Evolutionary conservation across 2,797 vertebrate genomes (phyloP).

Genomic region (Podargus strigoides): DNA sequence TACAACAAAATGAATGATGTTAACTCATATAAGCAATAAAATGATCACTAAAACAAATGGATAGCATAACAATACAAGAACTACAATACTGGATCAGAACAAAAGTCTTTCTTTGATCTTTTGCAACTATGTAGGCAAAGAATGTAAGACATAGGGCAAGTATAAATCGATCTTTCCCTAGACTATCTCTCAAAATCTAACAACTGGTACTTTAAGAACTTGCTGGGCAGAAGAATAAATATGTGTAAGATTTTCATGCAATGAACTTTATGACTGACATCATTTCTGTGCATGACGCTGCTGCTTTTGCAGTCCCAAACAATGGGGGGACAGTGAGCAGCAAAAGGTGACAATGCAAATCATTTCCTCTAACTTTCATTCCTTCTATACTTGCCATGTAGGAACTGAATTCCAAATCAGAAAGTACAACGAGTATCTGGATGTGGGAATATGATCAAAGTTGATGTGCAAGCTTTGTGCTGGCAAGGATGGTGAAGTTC

Average conservation of each 20-base stretch:
- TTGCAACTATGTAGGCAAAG: background rate
- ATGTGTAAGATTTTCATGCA: background rate
- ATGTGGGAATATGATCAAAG: background rate
- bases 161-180: background rate
- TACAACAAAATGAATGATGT: background rate
- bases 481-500: background rate
- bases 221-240: background rate
- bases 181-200: background rate
- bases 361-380: background rate
- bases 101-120: background rate
- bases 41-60: background rate
- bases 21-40: too few relatives aligned
- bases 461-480: background rate
- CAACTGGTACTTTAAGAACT: background rate
- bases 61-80: background rate
- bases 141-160: background rate
- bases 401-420: background rate
- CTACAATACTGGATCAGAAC: background rate
- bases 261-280: background rate
- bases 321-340: background rate
- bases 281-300: background rate
- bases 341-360: background rate
- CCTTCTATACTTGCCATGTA: background rate
- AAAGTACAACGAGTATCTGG: background rate
- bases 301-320: background rate